Conservation (phyloP, 2,797 vertebrate genomes). For the Dipus sagitta region DNA sequence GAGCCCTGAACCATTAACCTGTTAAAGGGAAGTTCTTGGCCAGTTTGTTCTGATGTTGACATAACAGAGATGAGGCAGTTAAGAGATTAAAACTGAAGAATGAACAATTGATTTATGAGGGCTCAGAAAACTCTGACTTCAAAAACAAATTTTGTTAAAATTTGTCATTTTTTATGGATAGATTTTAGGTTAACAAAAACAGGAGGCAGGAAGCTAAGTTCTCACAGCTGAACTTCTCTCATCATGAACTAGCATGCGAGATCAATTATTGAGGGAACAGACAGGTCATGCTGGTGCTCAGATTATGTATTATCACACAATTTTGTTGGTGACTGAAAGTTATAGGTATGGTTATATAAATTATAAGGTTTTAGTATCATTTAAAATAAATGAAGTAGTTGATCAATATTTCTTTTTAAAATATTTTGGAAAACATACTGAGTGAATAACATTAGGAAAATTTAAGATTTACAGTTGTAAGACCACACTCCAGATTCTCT, state of each 20-base stretch:
- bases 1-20: slow-evolving; percentile 28
- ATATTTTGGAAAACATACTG: slow-evolving; percentile 34
- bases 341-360: background rate
- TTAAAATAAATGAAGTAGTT: background rate
- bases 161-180: slow-evolving; percentile 32
- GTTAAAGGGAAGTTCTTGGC: slow-evolving; percentile 47
- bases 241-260: background rate
- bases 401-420: background rate
- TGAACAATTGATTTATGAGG: slow-evolving; percentile 59
- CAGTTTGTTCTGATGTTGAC: slow-evolving; percentile 42
- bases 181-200: slow-evolving; percentile 44
- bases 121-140: slow-evolving; percentile 37
- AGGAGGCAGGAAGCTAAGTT: background rate
- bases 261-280: background rate
- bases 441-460: background rate
- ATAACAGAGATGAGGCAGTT: slow-evolving; percentile 54
- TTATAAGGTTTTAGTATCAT: background rate
- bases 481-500: too few species aligned
- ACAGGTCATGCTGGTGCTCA: background rate
- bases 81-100: slow-evolving; percentile 48
- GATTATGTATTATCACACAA: background rate
- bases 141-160: slow-evolving; percentile 63
- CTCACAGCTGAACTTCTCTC: background rate
- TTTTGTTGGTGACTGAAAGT: background rate
- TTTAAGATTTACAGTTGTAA: too few species aligned